Evolutionary conservation across 2,113 vertebrate species (phyloP), one percentile per base, ranked within the genome.

Genomic region (Amia ocellicauda): DNA sequence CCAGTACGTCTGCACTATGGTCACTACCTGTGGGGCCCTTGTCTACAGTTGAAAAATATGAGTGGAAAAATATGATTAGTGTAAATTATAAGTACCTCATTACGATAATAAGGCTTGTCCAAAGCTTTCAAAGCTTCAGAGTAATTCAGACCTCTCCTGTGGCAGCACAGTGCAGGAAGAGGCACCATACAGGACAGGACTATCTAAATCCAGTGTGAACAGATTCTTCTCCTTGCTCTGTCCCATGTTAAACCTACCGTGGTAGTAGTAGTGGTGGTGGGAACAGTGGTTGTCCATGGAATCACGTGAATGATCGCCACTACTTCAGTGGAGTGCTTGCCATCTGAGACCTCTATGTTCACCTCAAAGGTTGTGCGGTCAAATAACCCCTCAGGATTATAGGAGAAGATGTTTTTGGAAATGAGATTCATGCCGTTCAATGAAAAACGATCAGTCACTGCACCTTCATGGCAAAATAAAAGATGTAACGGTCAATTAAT

Each of bases 371-470:
- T 24, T 9, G 69, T 66, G 51, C 20, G 50, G 29, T 69, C 59
- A 13, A 67, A 70, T 3, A 67, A 42, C 3, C 68, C 64, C 2
- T 67, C 72, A 20, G 64, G 67, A 29, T 64, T 50, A 26, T 53
- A 74, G 24, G 64, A 75, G 67, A 69, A 72, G 29, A 24, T 3
- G n/a, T 68, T 68, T 59, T 49, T 68, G 23, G 62, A 70, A 49
- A 51, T 56, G 27, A 71, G 54, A 17, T n/a, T 43, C 47, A 65
- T 27, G 3, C 53, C 57, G 2, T 49, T 66, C 51, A 58, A 43
- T 26, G 50, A 36, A 47, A 69, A 69, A 7, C 67, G 51, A 19
- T 66, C 56, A 24, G 64, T 50, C 1, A 52, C 54, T 17, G 36
- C 59, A 22, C 67, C 63, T 63, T 49, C 17, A 57, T 17, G n/a